Evolutionary conservation across 2,888 invertebrate genomes (phyloP).

Genomic region (Hydroisotoma schaefferi): DNA sequence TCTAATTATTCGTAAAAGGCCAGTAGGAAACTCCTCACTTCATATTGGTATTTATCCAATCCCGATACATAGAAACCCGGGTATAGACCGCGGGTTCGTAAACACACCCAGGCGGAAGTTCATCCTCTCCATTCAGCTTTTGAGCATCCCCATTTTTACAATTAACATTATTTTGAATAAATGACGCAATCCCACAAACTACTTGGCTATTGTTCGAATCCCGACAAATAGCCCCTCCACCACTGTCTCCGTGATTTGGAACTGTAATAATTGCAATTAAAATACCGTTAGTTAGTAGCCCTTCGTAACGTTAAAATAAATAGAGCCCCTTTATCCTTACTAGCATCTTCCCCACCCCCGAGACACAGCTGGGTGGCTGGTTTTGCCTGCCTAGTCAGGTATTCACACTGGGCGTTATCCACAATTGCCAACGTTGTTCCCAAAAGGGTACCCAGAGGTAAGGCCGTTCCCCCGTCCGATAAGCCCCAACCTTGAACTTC

Average conservation of each 20-base stretch:
- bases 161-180: neutral
- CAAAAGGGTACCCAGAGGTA: neutral
- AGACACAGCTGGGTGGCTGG: neutral
- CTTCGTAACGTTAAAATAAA: too few species aligned
- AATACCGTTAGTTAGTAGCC: too few species aligned
- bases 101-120: neutral
- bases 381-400: neutral
- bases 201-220: neutral
- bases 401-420: neutral
- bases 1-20: too few species aligned
- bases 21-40: too few species aligned
- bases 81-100: neutral
- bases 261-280: too few species aligned
- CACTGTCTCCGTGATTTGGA: neutral
- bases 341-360: neutral
- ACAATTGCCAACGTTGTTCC: neutral
- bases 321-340: neutral
- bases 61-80: neutral
- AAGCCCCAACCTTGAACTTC: neutral
- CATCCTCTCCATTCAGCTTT: neutral
- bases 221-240: constrained; percentile 11
- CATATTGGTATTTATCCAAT: neutral
- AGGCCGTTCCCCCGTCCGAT: neutral
- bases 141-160: neutral
- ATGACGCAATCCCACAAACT: constrained; percentile 8